Evolutionary conservation across 1,140 invertebrate genomes (phyloP).

Genomic region (Lerema accius): DNA sequence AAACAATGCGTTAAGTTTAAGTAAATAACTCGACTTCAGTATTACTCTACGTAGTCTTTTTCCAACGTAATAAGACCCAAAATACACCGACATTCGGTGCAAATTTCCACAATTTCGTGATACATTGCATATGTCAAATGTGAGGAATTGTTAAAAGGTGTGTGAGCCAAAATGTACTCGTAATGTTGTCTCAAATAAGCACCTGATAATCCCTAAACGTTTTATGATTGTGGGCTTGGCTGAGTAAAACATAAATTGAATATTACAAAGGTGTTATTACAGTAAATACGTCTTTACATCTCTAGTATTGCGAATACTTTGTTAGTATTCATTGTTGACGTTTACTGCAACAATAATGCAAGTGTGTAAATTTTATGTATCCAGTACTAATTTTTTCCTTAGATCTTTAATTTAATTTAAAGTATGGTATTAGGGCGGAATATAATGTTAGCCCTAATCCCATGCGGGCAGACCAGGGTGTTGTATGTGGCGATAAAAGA

Average conservation of each 20-base stretch:
- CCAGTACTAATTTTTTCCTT: no score
- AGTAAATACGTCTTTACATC: not conserved
- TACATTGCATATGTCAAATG: slow-evolving; percentile 9
- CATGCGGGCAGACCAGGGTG: no score
- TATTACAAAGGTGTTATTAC: slow-evolving; percentile 20
- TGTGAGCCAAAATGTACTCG: slow-evolving; percentile 9
- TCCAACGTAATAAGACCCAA: not conserved
- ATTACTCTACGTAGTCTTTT: not conserved
- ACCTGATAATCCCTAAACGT: slow-evolving; percentile 19
- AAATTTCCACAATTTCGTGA: not conserved
- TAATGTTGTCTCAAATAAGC: not conserved
- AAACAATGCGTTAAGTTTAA: slow-evolving; percentile 11
- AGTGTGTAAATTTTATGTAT: no score
- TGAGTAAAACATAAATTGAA: slow-evolving; percentile 20
- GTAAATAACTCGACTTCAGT: no score
- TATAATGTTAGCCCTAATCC: no score
- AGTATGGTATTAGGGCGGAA: no score
- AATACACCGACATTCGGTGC: not conserved
- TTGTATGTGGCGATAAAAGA: no score
- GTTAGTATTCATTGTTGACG: slow-evolving; percentile 10
- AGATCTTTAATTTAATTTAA: no score
- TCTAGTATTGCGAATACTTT: slow-evolving; percentile 12
- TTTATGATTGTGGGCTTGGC: slow-evolving; percentile 27
- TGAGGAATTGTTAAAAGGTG: slow-evolving; percentile 13
- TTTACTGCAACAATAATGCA: slow-evolving; percentile 1